Percentiles rank a stretch among this genome's conserved stretches.
These are phyloP conservation scores for Prunella strophiata DNA, from an alignment of 2,797 vertebrate species.

Conservation along the genomic window DNA sequence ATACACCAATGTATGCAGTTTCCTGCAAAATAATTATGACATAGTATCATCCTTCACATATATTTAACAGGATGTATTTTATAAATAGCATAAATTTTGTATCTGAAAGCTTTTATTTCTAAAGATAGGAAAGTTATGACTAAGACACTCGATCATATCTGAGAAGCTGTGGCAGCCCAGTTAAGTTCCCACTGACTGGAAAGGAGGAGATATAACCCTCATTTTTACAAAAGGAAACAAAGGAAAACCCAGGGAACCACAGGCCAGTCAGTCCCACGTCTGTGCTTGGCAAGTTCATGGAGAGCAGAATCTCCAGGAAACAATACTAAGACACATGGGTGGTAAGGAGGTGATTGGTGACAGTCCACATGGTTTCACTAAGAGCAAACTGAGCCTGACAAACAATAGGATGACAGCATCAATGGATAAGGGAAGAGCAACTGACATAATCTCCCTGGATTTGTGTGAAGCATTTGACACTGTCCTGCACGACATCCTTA, in stretches of 20 bases:
- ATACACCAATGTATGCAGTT: neutral
- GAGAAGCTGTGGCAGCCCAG: neutral
- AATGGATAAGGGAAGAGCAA: neutral
- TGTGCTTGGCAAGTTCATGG: neutral
- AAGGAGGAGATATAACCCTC: neutral
- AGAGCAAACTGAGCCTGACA: neutral
- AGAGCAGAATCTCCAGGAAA: neutral
- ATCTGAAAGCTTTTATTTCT: neutral
- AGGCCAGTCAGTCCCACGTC: neutral
- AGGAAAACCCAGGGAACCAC: neutral
- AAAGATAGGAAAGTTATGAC: neutral
- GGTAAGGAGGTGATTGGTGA: neutral
- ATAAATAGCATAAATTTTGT: neutral
- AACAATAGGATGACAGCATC: neutral
- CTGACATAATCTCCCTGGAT: neutral
- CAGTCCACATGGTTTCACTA: neutral
- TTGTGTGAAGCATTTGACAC: neutral
- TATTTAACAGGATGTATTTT: neutral
- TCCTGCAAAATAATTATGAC: neutral
- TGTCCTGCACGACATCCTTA: accelerated
- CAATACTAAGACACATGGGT: neutral
- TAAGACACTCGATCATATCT: neutral
- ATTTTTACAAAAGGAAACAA: neutral
- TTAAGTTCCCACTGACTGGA: neutral
- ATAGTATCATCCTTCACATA: neutral